Conservation (phyloP, 2,888 invertebrate species). For the Cyrtodaria siliqua region DNA sequence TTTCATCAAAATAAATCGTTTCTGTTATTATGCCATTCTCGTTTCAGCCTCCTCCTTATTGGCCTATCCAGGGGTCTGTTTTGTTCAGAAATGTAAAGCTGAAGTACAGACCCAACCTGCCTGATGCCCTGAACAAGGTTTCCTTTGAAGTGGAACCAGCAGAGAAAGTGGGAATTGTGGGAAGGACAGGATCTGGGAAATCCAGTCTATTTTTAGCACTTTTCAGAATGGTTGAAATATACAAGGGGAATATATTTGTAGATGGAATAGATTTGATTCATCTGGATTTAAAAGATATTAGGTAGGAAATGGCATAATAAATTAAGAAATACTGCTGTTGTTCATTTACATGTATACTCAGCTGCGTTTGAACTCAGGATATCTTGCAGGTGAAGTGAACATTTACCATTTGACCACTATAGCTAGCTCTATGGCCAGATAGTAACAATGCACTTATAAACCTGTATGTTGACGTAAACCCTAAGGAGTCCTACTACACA, state of each 20-base stretch:
- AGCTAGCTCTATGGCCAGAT: too few species aligned
- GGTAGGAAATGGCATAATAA: conserved; percentile 87
- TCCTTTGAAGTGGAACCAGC: conserved; percentile 93
- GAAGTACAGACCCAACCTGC: conserved; percentile 88
- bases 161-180: conserved; percentile 93
- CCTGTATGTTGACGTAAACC: too few species aligned
- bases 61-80: conserved; percentile 91
- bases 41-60: conserved; percentile 82
- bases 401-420: too few species aligned
- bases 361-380: too few species aligned
- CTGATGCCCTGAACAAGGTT: conserved; percentile 89
- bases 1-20: too few species aligned
- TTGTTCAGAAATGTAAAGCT: conserved; percentile 91
- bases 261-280: conserved; percentile 93
- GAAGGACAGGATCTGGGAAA: conserved; percentile 97
- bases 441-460: too few species aligned
- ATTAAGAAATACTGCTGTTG: too few species aligned
- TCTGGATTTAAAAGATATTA: conserved; percentile 90
- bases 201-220: conserved; percentile 94
- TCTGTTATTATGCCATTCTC: too few species aligned
- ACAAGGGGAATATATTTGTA: conserved; percentile 91
- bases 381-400: too few species aligned
- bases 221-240: conserved; percentile 91
- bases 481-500: too few species aligned
- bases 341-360: too few species aligned